A percentile compares a stretch with the other conserved stretches of the same genome.
phyloP scores from a whole-genome alignment of 53 echinoderm and acorn worm genomes.

The Stichopus horrens region DNA sequence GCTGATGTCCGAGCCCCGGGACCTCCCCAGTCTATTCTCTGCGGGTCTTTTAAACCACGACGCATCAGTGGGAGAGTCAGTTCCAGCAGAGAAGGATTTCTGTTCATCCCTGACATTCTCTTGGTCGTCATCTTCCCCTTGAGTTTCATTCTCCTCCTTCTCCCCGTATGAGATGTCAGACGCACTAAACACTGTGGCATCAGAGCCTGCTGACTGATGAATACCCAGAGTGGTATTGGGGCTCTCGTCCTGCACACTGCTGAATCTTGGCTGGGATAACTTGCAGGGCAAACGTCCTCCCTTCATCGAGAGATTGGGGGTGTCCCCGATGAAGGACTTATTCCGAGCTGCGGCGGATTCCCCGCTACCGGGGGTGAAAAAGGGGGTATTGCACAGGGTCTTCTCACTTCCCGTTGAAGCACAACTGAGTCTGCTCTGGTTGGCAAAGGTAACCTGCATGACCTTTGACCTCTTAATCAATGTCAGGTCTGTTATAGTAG shows the following conservation, averaged over 20 bases:
- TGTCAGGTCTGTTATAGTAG: not conserved
- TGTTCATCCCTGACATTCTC: not conserved
- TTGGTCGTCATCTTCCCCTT: not conserved
- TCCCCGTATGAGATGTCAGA: not conserved
- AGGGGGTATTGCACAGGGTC: conserved; percentile 5
- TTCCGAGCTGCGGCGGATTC: not conserved
- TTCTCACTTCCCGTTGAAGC: not conserved
- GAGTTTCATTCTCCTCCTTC: not conserved
- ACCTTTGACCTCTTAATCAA: not conserved
- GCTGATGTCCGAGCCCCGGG: not conserved
- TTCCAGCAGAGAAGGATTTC: not conserved
- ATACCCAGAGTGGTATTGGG: conserved; percentile 14
- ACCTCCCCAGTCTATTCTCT: not conserved
- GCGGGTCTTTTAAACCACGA: not conserved
- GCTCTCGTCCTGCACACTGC: conserved; percentile 14
- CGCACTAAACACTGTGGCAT: not conserved
- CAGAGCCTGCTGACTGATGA: conserved; percentile 3
- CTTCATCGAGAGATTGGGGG: conserved; percentile 6
- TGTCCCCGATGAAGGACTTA: conserved; percentile 13
- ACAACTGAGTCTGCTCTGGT: not conserved
- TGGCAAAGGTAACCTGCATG: conserved; percentile 15
- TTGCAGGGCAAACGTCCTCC: not conserved
- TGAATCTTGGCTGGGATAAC: conserved; percentile 22
- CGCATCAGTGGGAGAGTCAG: not conserved
- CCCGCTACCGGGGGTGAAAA: not conserved